Percentiles rank a stretch among this genome's conserved stretches.
Evolutionary conservation across 2,797 vertebrate genomes (phyloP).

Genomic region (Chloroceryle amazona): DNA sequence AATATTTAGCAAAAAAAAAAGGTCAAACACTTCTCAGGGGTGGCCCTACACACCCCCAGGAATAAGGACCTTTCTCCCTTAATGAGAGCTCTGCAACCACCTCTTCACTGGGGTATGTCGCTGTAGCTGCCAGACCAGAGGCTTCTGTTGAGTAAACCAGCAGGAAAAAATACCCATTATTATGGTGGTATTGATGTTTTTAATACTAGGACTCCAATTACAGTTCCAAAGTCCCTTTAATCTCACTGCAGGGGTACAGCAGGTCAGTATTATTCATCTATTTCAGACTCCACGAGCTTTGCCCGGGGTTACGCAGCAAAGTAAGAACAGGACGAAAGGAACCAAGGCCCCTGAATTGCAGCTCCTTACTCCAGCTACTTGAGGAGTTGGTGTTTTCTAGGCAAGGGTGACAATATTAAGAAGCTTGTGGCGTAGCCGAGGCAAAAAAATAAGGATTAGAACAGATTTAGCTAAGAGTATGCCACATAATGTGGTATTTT

Average conservation of each 20-base stretch:
- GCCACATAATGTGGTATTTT: background rate
- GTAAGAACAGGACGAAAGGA: background rate
- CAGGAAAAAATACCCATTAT: background rate
- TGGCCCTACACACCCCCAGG: background rate
- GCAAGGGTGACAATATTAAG: background rate
- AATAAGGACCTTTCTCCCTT: background rate
- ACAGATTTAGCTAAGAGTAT: accelerated
- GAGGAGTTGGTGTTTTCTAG: background rate
- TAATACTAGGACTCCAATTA: background rate
- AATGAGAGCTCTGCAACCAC: background rate
- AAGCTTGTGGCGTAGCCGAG: background rate
- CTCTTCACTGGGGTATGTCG: background rate
- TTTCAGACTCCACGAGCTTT: background rate
- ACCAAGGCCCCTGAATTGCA: background rate
- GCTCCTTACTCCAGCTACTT: background rate
- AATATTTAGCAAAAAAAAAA: background rate
- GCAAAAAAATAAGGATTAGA: background rate
- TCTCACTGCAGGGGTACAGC: background rate
- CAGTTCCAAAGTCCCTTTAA: conserved; percentile 13
- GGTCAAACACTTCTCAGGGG: accelerated
- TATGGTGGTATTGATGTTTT: background rate
- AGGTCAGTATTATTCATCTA: background rate
- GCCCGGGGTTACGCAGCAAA: background rate
- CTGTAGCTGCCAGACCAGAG: background rate
- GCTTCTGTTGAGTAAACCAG: background rate